phyloP scores from a whole-genome alignment of 2,797 vertebrate genomes.

The Neosilurus hyrtlii region DNA sequence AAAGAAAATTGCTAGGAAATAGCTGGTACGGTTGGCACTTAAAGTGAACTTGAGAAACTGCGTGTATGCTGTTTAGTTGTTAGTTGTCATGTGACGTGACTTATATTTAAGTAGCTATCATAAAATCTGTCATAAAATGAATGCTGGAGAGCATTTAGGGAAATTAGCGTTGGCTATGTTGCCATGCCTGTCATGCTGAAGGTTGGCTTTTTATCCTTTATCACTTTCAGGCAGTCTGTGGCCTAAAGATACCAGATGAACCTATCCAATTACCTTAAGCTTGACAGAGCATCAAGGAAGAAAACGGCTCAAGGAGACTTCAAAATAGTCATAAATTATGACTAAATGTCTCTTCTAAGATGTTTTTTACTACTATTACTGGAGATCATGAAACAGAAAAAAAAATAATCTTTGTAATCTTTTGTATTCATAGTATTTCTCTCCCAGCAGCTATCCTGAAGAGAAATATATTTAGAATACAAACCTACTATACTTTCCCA shows the following conservation, averaged over 20 bases:
- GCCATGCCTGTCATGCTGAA: not conserved
- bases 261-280: not conserved
- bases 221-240: not conserved
- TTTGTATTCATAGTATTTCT: not conserved
- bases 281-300: not conserved
- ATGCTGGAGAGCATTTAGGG: not conserved
- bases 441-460: conserved; percentile 1
- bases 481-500: not conserved
- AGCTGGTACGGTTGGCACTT: not conserved
- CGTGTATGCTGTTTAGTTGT: not conserved
- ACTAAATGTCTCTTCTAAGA: conserved; percentile 1
- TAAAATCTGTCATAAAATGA: not conserved
- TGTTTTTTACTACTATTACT: not conserved
- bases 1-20: not conserved
- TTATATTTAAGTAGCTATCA: not conserved
- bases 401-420: not conserved
- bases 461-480: conserved; percentile 4
- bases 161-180: not conserved
- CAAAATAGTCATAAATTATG: not conserved
- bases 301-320: too few species aligned
- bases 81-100: not conserved
- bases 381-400: not conserved
- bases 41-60: not conserved
- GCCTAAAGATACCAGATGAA: not conserved
- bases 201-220: not conserved